Conservation (phyloP, 2,888 invertebrate genomes). For the Lasioglossum pauxillum region DNA sequence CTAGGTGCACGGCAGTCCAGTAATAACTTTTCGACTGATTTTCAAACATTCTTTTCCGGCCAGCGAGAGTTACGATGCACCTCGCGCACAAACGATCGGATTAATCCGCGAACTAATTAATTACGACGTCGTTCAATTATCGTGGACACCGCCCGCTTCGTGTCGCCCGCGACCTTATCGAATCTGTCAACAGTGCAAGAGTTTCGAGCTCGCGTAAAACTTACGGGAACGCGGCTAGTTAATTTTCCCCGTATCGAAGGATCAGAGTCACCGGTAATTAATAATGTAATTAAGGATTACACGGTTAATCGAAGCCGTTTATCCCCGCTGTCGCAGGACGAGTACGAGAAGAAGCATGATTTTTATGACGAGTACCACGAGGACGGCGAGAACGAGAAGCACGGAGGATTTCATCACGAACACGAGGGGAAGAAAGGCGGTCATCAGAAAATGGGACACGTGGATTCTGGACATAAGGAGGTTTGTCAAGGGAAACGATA, state of each 20-base stretch:
- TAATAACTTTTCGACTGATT: too few relatives aligned
- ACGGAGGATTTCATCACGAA: conserved; percentile 87
- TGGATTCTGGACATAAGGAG: conserved; percentile 80
- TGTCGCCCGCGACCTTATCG: neutral
- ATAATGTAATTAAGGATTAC: conserved; percentile 18
- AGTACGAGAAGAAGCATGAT: conserved; percentile 90
- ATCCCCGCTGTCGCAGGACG: conserved; percentile 85
- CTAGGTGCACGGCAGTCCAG: too few relatives aligned
- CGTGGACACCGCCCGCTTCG: neutral
- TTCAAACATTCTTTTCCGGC: too few relatives aligned
- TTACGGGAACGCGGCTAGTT: neutral
- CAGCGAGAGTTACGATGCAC: neutral
- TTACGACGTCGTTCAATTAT: neutral
- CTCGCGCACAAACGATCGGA: neutral
- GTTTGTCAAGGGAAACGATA: conserved; percentile 55
- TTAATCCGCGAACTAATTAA: conserved; percentile 9
- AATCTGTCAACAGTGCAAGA: conserved; percentile 6
- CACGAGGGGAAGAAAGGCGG: conserved; percentile 86
- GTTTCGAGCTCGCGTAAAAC: neutral
- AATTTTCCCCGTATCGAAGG: conserved; percentile 16
- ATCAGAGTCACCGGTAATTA: neutral
- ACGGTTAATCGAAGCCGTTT: conserved; percentile 3
- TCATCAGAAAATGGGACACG: conserved; percentile 85
- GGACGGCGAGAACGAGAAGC: conserved; percentile 88
- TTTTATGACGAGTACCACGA: conserved; percentile 91